phyloP scores from a whole-genome alignment of 2,113 vertebrate species.

The Tachysurus vachellii region DNA sequence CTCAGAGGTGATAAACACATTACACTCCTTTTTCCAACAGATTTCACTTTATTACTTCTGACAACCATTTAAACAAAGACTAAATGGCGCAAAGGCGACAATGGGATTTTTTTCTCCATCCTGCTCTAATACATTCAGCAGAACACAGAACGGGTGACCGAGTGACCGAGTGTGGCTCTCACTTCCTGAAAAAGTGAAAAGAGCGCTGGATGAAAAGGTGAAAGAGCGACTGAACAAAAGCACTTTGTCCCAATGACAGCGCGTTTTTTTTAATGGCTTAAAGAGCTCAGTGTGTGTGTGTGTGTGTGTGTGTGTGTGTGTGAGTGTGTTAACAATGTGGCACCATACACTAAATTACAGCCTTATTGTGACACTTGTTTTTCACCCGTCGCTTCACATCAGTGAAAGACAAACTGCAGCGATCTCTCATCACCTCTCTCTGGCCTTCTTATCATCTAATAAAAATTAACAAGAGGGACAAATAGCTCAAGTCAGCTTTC shows the following conservation, averaged over 20 bases:
- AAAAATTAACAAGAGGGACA: background rate
- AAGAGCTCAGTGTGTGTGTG: constrained; percentile 47
- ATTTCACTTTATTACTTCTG: constrained; percentile 94
- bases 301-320: background rate
- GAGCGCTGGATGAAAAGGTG: constrained; percentile 76
- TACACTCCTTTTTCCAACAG: constrained; percentile 85
- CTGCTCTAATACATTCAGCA: constrained; percentile 84
- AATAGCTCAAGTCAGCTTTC: background rate
- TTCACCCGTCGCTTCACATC: constrained; percentile 49
- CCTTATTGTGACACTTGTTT: constrained; percentile 40
- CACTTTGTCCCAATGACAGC: constrained; percentile 79
- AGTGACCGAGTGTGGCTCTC: constrained; percentile 74
- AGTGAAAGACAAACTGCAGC: constrained; percentile 44
- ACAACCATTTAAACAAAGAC: constrained; percentile 98
- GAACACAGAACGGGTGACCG: constrained; percentile 59
- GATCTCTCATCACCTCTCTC: constrained; percentile 8
- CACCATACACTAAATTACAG: constrained; percentile 50
- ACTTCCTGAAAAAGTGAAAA: constrained; percentile 94
- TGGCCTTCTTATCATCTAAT: background rate
- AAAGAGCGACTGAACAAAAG: constrained; percentile 77
- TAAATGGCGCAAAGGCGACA: constrained; percentile 86
- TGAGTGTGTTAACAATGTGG: constrained; percentile 43
- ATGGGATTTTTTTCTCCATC: constrained; percentile 75
- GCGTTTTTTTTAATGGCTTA: constrained; percentile 62
- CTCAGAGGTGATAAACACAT: constrained; percentile 82